phyloP scores from a whole-genome alignment of 2,113 vertebrate genomes.

The Podocnemis expansa region DNA sequence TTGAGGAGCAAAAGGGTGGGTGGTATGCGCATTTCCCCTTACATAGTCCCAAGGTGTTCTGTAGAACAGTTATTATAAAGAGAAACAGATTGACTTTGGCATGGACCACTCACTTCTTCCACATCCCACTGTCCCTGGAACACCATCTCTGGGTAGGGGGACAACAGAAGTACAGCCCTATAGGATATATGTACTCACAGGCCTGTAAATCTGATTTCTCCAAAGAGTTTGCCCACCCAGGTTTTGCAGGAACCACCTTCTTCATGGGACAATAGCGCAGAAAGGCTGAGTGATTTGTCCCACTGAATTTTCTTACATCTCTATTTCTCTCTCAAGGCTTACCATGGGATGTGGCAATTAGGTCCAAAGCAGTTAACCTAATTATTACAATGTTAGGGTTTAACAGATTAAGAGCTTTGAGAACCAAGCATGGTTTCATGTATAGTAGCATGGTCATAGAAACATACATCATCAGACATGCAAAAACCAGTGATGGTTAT shows the following conservation, averaged over 20 bases:
- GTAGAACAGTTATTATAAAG: neutral
- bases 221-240: neutral
- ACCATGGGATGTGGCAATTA: neutral
- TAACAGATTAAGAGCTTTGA: neutral
- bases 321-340: neutral
- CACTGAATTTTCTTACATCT: neutral
- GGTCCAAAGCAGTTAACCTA: neutral
- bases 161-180: neutral
- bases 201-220: neutral
- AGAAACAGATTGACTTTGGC: neutral
- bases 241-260: neutral
- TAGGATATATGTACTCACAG: neutral
- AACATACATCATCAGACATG: neutral
- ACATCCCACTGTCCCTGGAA: neutral
- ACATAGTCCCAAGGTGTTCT: neutral
- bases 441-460: neutral
- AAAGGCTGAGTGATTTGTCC: neutral
- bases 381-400: neutral
- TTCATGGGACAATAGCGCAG: neutral
- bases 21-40: neutral
- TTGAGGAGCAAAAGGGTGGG: neutral
- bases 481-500: neutral
- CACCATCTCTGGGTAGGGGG: neutral
- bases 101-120: neutral
- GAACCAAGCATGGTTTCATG: neutral